Evolutionary conservation across 2,113 vertebrate species (phyloP), one percentile per base, ranked within the genome.

Genomic region (Cyphomyrus plagiostoma): DNA sequence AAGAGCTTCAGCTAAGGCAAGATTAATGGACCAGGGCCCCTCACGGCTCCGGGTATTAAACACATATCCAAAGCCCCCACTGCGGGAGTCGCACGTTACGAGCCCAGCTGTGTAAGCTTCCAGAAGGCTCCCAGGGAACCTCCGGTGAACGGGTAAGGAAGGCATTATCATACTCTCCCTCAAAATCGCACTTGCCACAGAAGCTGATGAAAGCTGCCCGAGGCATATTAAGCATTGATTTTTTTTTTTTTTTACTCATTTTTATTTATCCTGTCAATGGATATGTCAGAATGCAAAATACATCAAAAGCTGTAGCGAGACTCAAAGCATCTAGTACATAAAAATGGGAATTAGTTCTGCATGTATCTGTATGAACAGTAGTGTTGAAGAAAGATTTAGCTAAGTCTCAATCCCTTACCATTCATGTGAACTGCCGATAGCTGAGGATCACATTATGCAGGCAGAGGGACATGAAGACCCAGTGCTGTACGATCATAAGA

Each of bases 1-100:
- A 30, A 89, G 86, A 88, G 58, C 46, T 10, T 35, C 52, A 21
- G 30, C 86, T 85, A 80, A 74, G 80, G 77, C 23, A 46, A 89
- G 86, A 90, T 90, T 91, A 91, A 91, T 89, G 89, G 90, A 91
- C 17, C 62, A 48, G 58, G 88, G 87, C 49, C 74, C 88, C 77
- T 89, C 48, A 26, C 58, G 42, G 89, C 86, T 62, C 74, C 48
- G 90, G 52, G 89, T 88, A 91, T 89, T 91, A 88, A 91, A 89
- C 84, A 84, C 56, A 88, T 89, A 85, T 89, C 90, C 89, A 77
- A 70, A 84, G 35, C 42, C 86, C 39, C 56, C 58, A 77, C 49
- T 74, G 80, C 42, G 56, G 89, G 89, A 90, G 89, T 23, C 52
- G 13, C 13, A n/a, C 86, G 46, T 86, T 53, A 17, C 30, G 39